A percentile compares a stretch with the other conserved stretches of the same genome.
Conservation (phyloP, 2,113 vertebrate species). For the Stegastes partitus region DNA sequence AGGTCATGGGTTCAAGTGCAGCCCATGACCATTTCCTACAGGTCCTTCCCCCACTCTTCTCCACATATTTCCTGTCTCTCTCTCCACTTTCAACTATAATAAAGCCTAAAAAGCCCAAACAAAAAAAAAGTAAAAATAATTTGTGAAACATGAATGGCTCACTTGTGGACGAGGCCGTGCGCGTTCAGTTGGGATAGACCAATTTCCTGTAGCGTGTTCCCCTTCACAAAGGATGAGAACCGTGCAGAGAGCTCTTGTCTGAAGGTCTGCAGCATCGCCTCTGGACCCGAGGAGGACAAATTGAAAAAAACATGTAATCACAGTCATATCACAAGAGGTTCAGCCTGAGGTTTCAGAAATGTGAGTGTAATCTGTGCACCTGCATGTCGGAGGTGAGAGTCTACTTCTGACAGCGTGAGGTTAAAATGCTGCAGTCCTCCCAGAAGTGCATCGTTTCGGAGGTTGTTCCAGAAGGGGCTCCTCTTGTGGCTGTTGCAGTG, state of each 20-base stretch:
- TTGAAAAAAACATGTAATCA: not conserved
- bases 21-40: no score
- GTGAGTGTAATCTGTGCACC: conserved; percentile 69
- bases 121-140: no score
- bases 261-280: conserved; percentile 61
- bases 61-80: no score
- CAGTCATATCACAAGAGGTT: not conserved
- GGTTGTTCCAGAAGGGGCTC: conserved; percentile 86
- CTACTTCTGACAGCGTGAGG: conserved; percentile 85
- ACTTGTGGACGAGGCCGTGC: conserved; percentile 46
- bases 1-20: no score
- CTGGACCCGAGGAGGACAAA: conserved; percentile 42
- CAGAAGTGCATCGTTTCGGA: conserved; percentile 74
- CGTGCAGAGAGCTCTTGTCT: conserved; percentile 65
- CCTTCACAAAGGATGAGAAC: conserved; percentile 59
- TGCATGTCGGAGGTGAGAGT: conserved; percentile 82
- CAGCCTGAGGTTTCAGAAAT: not conserved
- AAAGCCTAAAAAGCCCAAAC: no score
- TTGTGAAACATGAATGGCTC: conserved; percentile 22
- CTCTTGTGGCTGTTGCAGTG: conserved; percentile 92
- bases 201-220: not conserved
- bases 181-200: not conserved
- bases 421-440: conserved; percentile 85
- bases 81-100: no score
- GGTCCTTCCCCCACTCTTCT: no score